These are phyloP conservation scores for Gracilinanus agilis DNA, from an alignment of 2,113 vertebrate species.

Conservation along the genomic window DNA sequence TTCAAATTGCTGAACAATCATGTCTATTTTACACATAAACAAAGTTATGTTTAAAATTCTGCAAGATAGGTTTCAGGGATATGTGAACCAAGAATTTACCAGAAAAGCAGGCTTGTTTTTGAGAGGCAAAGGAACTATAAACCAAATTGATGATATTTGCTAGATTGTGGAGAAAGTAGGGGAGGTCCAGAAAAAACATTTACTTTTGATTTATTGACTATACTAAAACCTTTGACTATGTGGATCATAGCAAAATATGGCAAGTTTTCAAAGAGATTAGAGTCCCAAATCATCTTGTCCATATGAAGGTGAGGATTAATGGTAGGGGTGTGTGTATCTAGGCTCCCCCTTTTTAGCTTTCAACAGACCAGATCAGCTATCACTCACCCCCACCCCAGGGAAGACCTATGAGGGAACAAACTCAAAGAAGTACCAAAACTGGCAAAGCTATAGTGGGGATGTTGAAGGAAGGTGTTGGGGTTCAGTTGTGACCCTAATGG, in stretches of 20 bases:
- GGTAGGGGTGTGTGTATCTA: too few species aligned
- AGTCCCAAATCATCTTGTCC: neutral
- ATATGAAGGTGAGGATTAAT: too few species aligned
- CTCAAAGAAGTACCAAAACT: too few species aligned
- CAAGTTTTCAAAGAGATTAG: neutral
- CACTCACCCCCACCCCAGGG: too few species aligned
- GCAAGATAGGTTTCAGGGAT: neutral
- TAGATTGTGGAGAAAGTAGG: neutral
- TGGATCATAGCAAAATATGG: neutral
- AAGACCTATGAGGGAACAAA: too few species aligned
- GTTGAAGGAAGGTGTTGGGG: too few species aligned
- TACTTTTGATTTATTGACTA: neutral
- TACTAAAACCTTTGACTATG: neutral
- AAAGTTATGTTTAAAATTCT: neutral
- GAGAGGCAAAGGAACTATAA: neutral
- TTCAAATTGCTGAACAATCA: neutral
- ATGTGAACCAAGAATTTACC: neutral
- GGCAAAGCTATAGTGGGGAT: too few species aligned
- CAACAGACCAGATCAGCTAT: too few species aligned
- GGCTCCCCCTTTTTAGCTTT: too few species aligned
- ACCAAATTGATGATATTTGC: neutral
- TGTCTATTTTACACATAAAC: neutral
- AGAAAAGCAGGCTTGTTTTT: neutral
- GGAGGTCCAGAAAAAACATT: neutral
- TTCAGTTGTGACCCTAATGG: too few species aligned